phyloP scores from a whole-genome alignment of 2,888 invertebrate species.

The Plebejus anna region DNA sequence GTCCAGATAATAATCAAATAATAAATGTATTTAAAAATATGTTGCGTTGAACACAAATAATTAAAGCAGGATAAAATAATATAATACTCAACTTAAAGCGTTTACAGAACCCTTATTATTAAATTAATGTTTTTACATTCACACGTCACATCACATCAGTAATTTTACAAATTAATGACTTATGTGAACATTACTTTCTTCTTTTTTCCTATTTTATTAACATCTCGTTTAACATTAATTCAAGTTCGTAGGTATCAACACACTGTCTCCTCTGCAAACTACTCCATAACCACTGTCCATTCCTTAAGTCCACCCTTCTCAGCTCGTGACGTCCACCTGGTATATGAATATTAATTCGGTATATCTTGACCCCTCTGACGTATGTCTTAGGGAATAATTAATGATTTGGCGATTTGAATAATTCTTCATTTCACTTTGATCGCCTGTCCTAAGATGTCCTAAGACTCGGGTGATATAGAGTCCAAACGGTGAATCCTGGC shows the following conservation, averaged over 20 bases:
- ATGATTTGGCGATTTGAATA: constrained; percentile 45
- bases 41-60: too few species aligned
- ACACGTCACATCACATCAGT: too few species aligned
- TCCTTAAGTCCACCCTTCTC: constrained; percentile 74
- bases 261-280: constrained; percentile 17
- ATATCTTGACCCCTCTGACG: constrained; percentile 78
- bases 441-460: neutral
- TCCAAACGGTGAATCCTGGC: neutral
- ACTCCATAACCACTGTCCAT: constrained; percentile 57
- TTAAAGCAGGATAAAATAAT: too few species aligned
- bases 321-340: constrained; percentile 76
- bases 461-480: neutral
- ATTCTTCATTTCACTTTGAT: constrained; percentile 22
- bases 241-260: constrained; percentile 44
- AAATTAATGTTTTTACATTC: too few species aligned
- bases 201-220: too few species aligned
- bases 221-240: too few species aligned
- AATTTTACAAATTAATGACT: too few species aligned
- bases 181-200: too few species aligned
- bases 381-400: constrained; percentile 72
- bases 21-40: too few species aligned
- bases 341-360: constrained; percentile 80
- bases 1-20: too few species aligned
- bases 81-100: too few species aligned
- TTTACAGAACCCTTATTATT: too few species aligned